Percentiles rank a stretch among this genome's conserved stretches.
Evolutionary conservation across 2,113 vertebrate species (phyloP).

Genomic region (Macquaria ambigua): DNA sequence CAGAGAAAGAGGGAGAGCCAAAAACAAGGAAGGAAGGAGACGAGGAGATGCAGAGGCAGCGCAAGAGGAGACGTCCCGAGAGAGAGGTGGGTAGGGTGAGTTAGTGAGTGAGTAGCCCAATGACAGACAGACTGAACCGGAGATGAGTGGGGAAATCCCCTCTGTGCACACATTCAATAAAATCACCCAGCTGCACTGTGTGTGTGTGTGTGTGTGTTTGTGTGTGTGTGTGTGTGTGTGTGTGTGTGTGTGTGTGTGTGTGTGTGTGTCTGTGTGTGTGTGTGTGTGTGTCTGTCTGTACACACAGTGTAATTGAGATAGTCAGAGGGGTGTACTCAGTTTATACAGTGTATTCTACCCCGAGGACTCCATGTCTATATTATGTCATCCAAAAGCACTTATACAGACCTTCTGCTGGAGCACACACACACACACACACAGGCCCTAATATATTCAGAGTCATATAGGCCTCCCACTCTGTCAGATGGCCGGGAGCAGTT

Average conservation of each 20-base stretch:
- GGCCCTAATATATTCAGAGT: constrained; percentile 59
- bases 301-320: constrained; percentile 67
- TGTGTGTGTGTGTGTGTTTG: constrained; percentile 34
- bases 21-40: constrained; percentile 75
- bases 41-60: constrained; percentile 73
- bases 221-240: constrained; percentile 10
- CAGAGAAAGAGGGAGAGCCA: constrained; percentile 54
- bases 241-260: constrained; percentile 15
- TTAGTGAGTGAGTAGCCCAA: constrained; percentile 73
- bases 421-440: constrained; percentile 40
- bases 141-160: constrained; percentile 83
- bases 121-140: constrained; percentile 80
- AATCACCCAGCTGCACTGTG: constrained; percentile 74
- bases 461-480: constrained; percentile 56
- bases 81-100: constrained; percentile 67
- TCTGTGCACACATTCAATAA: constrained; percentile 75
- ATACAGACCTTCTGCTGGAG: constrained; percentile 64
- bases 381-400: constrained; percentile 78
- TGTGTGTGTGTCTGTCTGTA: constrained; percentile 11
- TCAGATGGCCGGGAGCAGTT: constrained; percentile 64
- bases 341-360: constrained; percentile 72
- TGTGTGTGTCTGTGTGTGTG: constrained; percentile 34
- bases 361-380: constrained; percentile 73
- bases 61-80: constrained; percentile 75
- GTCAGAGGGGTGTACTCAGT: constrained; percentile 75